Conservation (phyloP, 2,113 vertebrate genomes). For the Rhinolophus sinicus region DNA sequence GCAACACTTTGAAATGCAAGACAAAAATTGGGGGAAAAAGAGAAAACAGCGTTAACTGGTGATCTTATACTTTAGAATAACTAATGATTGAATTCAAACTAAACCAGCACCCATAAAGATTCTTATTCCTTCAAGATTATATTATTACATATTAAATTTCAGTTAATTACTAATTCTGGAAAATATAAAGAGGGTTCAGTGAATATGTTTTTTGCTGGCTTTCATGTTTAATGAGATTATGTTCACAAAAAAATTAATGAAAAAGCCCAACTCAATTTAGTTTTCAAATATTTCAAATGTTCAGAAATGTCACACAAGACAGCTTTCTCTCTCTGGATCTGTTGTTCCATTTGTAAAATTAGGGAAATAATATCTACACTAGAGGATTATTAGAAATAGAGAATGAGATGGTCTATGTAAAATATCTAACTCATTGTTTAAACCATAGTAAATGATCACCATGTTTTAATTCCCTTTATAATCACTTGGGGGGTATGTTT, state of each 20-base stretch:
- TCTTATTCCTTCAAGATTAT: constrained; percentile 51
- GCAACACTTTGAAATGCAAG: background rate
- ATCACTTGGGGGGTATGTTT: background rate
- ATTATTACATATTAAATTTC: constrained; percentile 22
- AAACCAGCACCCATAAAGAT: constrained; percentile 66
- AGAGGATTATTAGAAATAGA: background rate
- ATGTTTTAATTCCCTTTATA: background rate
- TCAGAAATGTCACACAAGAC: background rate
- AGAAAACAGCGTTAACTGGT: constrained; percentile 47
- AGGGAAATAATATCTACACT: background rate
- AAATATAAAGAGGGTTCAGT: constrained; percentile 8
- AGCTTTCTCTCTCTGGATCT: constrained; percentile 21
- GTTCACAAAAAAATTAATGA: constrained; percentile 16
- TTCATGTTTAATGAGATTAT: background rate
- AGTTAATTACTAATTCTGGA: constrained; percentile 48
- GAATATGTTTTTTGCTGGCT: background rate
- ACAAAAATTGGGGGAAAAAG: background rate
- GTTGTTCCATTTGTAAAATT: constrained; percentile 19
- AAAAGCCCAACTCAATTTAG: constrained; percentile 10
- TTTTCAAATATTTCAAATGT: constrained; percentile 45
- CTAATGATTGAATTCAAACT: constrained; percentile 61
- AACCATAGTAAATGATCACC: background rate
- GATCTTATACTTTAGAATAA: constrained; percentile 71
- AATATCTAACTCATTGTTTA: background rate
- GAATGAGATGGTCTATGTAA: background rate